These are phyloP conservation scores for Rhinolophus sinicus DNA, from an alignment of 2,113 vertebrate genomes.

Conservation along the genomic window DNA sequence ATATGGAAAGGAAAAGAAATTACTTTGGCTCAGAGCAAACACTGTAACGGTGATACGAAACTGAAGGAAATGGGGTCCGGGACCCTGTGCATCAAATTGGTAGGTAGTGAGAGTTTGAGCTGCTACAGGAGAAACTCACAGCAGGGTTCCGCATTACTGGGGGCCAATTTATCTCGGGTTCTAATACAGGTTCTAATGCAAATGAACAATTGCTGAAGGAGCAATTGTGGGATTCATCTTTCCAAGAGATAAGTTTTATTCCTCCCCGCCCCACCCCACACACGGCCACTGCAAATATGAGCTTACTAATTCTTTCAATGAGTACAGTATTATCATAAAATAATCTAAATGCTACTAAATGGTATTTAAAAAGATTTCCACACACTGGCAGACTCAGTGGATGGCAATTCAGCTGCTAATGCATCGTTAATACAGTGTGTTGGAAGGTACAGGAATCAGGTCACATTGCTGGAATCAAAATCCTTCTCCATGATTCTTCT, in stretches of 20 bases:
- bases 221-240: constrained; percentile 62
- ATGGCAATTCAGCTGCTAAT: constrained; percentile 59
- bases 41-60: constrained; percentile 55
- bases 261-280: constrained; percentile 60
- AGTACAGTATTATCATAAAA: constrained; percentile 68
- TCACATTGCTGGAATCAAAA: constrained; percentile 18
- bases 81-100: background rate
- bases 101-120: constrained; percentile 57
- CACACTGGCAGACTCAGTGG: constrained; percentile 48
- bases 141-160: constrained; percentile 50
- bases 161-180: constrained; percentile 63
- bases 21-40: constrained; percentile 65
- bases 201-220: constrained; percentile 70
- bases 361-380: constrained; percentile 75
- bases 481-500: background rate
- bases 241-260: constrained; percentile 65
- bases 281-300: constrained; percentile 57
- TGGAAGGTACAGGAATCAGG: constrained; percentile 28
- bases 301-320: constrained; percentile 75
- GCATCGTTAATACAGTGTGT: constrained; percentile 29
- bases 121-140: constrained; percentile 64
- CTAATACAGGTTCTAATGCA: background rate
- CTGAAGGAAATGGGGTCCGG: constrained; percentile 35
- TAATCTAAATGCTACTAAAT: constrained; percentile 76
- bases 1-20: constrained; percentile 76